Evolutionary conservation across 2,888 invertebrate species (phyloP).

Genomic region (Callyntrura sp.): DNA sequence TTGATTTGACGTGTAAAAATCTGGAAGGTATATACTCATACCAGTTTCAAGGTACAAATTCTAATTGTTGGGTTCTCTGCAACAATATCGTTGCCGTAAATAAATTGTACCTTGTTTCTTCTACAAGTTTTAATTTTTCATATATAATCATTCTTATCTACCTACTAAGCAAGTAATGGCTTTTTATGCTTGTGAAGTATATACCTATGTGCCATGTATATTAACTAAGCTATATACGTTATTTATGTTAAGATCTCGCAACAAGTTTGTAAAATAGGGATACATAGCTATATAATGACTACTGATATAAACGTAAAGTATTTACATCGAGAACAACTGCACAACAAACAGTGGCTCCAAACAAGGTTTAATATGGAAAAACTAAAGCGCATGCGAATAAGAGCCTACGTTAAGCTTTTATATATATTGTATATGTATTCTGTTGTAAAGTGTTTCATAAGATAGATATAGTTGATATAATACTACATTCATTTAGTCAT

Average conservation of each 20-base stretch:
- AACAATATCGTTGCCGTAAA: no score
- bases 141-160: no score
- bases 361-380: neutral
- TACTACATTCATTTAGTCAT: neutral
- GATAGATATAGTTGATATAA: neutral
- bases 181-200: no score
- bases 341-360: neutral
- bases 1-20: no score
- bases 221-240: no score
- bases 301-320: neutral
- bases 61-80: no score
- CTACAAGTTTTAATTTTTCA: no score
- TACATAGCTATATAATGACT: neutral
- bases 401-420: slow-evolving; percentile 21
- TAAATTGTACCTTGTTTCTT: no score
- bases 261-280: neutral
- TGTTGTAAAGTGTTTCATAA: neutral
- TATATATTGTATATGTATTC: neutral
- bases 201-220: no score
- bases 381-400: slow-evolving; percentile 24
- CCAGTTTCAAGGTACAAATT: no score
- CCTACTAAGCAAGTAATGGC: no score
- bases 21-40: no score
- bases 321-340: neutral
- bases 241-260: neutral